Conservation (phyloP, 2,888 invertebrate species). For the Choreutis nemorana region DNA sequence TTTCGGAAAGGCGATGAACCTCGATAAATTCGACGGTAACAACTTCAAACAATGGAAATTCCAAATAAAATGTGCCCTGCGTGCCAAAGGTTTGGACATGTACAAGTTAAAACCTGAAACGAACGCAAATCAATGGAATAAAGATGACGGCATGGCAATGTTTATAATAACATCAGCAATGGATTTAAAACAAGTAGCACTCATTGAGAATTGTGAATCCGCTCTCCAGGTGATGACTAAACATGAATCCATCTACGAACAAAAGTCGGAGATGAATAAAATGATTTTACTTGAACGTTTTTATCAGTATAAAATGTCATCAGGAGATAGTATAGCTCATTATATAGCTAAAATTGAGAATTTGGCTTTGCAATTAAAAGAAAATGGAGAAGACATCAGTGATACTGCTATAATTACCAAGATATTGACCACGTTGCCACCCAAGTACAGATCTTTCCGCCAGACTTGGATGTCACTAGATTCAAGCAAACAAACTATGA, state of each 20-base stretch:
- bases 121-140: not conserved
- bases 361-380: slow-evolving; percentile 14
- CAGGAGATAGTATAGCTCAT: slow-evolving; percentile 14
- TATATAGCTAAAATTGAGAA: slow-evolving; percentile 15
- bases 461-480: slow-evolving; percentile 18
- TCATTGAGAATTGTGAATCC: slow-evolving; percentile 14
- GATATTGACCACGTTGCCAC: slow-evolving; percentile 16
- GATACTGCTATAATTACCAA: slow-evolving; percentile 18
- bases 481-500: slow-evolving; percentile 10
- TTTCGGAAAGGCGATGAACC: no score
- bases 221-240: slow-evolving; percentile 13
- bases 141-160: not conserved
- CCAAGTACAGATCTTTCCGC: slow-evolving; percentile 14
- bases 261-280: slow-evolving; percentile 12
- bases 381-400: slow-evolving; percentile 17
- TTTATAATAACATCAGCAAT: slow-evolving; percentile 8
- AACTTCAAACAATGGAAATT: no score
- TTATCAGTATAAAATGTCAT: slow-evolving; percentile 15
- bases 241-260: slow-evolving; percentile 13
- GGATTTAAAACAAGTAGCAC: slow-evolving; percentile 10
- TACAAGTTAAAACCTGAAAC: not conserved
- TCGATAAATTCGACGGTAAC: no score
- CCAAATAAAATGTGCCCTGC: no score
- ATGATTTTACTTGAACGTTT: slow-evolving; percentile 14
- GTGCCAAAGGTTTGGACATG: no score